phyloP scores from a whole-genome alignment of 2,888 invertebrate genomes.

The Acronicta psi region DNA sequence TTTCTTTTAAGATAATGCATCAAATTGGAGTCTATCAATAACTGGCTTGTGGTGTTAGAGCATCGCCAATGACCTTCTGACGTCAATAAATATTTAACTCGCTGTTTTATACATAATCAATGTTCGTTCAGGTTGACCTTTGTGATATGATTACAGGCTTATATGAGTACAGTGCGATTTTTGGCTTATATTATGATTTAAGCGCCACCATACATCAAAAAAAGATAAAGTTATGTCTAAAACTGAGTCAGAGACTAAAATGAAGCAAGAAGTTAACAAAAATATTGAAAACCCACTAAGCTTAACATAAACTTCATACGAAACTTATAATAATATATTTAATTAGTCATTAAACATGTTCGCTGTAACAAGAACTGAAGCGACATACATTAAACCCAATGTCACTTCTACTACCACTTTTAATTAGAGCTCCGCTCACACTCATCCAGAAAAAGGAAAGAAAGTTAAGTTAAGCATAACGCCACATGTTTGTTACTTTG shows the following conservation, averaged over 20 bases:
- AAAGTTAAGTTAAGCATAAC: constrained; percentile 2
- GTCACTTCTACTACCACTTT: constrained; percentile 14
- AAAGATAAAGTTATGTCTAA: too few species aligned
- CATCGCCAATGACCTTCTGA: constrained; percentile 17
- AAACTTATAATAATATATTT: constrained; percentile 1
- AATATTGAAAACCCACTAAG: not conserved
- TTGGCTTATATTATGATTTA: too few species aligned
- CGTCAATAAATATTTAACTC: constrained; percentile 7
- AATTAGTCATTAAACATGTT: not conserved
- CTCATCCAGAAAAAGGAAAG: constrained; percentile 7
- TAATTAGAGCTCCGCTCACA: constrained; percentile 13
- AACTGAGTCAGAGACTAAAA: too few species aligned
- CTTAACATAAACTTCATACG: not conserved
- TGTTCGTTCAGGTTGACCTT: not conserved
- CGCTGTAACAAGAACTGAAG: constrained; percentile 7
- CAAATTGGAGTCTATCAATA: constrained; percentile 15
- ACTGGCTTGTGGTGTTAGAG: constrained; percentile 9
- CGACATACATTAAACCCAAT: constrained; percentile 9
- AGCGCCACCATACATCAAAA: too few species aligned
- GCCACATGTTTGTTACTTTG: constrained; percentile 15
- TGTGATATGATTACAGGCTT: constrained; percentile 4
- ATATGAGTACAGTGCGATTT: not conserved
- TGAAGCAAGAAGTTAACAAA: too few species aligned
- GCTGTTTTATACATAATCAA: constrained; percentile 7
- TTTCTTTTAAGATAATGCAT: constrained; percentile 17